A percentile compares a stretch with the other conserved stretches of the same genome.
Conservation (phyloP, 2,888 invertebrate species). For the Venusia cambrica region DNA sequence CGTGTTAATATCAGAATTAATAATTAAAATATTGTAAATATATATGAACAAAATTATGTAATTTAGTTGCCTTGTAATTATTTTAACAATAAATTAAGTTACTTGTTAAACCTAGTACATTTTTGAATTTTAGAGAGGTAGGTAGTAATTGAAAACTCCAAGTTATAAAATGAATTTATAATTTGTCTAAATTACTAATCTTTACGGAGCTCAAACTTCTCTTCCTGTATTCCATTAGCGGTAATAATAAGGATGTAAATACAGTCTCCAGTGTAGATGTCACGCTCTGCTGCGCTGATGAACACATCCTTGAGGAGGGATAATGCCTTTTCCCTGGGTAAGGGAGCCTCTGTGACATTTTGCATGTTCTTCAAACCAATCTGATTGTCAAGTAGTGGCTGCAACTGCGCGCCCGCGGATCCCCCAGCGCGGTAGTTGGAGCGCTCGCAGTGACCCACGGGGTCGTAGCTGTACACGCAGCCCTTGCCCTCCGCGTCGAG, state of each 20-base stretch:
- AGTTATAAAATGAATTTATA: constrained; percentile 29
- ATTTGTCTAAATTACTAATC: constrained; percentile 84
- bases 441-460: constrained; percentile 96
- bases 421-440: constrained; percentile 94
- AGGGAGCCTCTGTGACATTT: constrained; percentile 81
- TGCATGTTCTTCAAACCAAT: constrained; percentile 94
- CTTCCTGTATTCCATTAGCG: constrained; percentile 89
- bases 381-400: constrained; percentile 98
- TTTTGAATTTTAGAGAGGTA: constrained; percentile 10
- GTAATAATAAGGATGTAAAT: constrained; percentile 93
- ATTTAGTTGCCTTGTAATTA: constrained; percentile 65
- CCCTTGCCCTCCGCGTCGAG: constrained; percentile 96
- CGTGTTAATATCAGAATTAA: constrained; percentile 39
- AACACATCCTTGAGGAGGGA: constrained; percentile 96
- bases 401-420: constrained; percentile 93
- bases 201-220: constrained; percentile 89
- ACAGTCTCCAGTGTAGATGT: constrained; percentile 97
- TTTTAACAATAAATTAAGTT: constrained; percentile 64
- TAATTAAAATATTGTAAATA: constrained; percentile 70
- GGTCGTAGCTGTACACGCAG: constrained; percentile 97
- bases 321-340: constrained; percentile 91
- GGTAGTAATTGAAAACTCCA: constrained; percentile 16
- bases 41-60: constrained; percentile 64
- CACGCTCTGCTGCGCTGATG: constrained; percentile 98
- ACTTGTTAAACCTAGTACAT: constrained; percentile 49